Percentiles rank a stretch among this genome's conserved stretches.
Conservation (phyloP, 1,140 invertebrate species). For the Neodiprion pinetum region DNA sequence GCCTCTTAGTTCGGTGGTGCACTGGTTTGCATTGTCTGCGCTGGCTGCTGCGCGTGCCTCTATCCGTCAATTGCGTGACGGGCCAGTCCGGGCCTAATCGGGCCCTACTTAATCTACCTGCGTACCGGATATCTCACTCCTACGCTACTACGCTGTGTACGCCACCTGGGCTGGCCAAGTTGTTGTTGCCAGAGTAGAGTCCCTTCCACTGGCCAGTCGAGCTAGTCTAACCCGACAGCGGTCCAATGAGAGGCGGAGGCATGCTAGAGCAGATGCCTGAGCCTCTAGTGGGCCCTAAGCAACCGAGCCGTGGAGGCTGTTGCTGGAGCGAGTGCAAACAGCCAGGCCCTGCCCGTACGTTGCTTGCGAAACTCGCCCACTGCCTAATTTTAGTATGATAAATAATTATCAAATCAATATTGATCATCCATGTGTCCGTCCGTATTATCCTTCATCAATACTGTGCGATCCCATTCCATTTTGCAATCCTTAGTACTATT, state of each 20-base stretch:
- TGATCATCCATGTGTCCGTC: slow-evolving; percentile 14
- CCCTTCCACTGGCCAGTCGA: slow-evolving; percentile 53
- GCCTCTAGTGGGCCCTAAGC: slow-evolving; percentile 54
- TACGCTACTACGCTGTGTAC: slow-evolving; percentile 45
- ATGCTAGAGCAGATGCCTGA: slow-evolving; percentile 53
- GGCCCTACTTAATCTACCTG: slow-evolving; percentile 48
- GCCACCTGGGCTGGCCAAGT: slow-evolving; percentile 55
- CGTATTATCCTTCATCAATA: background rate
- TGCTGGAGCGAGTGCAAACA: slow-evolving; percentile 59
- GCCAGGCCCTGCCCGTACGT: slow-evolving; percentile 61
- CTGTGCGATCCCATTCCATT: background rate
- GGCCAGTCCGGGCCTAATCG: slow-evolving; percentile 49
- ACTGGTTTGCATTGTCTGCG: slow-evolving; percentile 63
- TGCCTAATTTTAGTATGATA: slow-evolving; percentile 57
- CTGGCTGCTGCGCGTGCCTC: slow-evolving; percentile 63
- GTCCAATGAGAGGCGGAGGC: slow-evolving; percentile 52
- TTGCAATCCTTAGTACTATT: background rate
- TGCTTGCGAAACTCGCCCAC: slow-evolving; percentile 58
- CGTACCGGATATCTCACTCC: slow-evolving; percentile 53
- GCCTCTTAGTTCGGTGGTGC: slow-evolving; percentile 55
- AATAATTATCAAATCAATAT: slow-evolving; percentile 31
- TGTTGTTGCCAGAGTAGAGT: slow-evolving; percentile 57
- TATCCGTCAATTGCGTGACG: slow-evolving; percentile 47
- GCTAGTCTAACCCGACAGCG: slow-evolving; percentile 53
- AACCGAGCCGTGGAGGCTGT: slow-evolving; percentile 58